A percentile compares a stretch with the other conserved stretches of the same genome.
Evolutionary conservation across 2,113 vertebrate species (phyloP).

Genomic region (Datnioides undecimradiatus): DNA sequence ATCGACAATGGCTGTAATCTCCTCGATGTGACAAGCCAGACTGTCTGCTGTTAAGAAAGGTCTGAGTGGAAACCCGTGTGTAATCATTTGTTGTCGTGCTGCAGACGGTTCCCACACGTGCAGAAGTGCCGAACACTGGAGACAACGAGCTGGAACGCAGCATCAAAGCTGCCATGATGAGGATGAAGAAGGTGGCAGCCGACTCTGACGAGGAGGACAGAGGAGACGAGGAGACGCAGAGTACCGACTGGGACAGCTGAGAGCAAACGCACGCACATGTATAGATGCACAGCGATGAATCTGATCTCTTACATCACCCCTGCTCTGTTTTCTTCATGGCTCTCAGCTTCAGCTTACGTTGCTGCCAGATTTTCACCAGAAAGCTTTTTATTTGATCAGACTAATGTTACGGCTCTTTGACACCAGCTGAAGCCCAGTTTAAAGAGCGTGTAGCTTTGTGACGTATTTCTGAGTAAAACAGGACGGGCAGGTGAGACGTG

Average conservation of each 20-base stretch:
- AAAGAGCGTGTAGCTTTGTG: too few species aligned
- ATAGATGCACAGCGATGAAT: background rate
- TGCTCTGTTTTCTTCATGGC: slow-evolving; percentile 9
- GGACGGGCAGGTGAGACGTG: too few species aligned
- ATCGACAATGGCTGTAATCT: background rate
- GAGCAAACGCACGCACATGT: slow-evolving; percentile 1
- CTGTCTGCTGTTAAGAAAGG: background rate
- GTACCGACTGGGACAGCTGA: slow-evolving; percentile 79
- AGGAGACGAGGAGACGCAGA: slow-evolving; percentile 66
- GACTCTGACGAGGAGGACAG: slow-evolving; percentile 90
- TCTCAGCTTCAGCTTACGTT: slow-evolving; percentile 26
- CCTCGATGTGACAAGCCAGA: background rate
- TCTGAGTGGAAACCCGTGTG: background rate
- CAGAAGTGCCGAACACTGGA: slow-evolving; percentile 6
- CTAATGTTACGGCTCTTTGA: slow-evolving; percentile 32
- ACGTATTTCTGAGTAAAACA: too few species aligned
- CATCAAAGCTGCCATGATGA: slow-evolving; percentile 93
- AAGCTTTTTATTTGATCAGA: slow-evolving; percentile 19
- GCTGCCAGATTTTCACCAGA: slow-evolving; percentile 36
- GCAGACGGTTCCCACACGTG: slow-evolving; percentile 53
- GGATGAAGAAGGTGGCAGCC: slow-evolving; percentile 93
- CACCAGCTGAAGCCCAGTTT: too few species aligned
- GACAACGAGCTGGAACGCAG: slow-evolving; percentile 90
- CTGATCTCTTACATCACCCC: background rate
- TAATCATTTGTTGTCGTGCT: background rate